These are phyloP conservation scores for Metaphire vulgaris DNA, from an alignment of 1,140 invertebrate species.

Conservation along the genomic window DNA sequence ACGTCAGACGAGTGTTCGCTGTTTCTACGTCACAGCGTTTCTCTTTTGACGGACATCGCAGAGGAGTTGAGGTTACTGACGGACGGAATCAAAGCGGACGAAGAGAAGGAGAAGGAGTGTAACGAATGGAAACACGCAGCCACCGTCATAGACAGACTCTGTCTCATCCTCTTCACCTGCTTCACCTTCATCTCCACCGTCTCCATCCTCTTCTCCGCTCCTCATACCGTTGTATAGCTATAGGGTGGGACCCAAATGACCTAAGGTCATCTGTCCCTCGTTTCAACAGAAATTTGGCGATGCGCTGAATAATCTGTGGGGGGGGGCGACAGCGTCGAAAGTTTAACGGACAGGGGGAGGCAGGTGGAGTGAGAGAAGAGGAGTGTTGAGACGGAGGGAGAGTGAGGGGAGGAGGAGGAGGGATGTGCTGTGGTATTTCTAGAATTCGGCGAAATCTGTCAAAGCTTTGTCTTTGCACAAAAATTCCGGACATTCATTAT, in stretches of 20 bases:
- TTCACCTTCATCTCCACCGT: constrained; percentile 96
- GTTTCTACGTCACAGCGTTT: background rate
- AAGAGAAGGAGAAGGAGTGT: constrained; percentile 47
- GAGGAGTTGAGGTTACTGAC: constrained; percentile 90
- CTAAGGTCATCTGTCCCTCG: too few relatives aligned
- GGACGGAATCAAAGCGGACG: constrained; percentile 50
- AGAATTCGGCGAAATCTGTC: too few relatives aligned
- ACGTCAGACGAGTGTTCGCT: too few relatives aligned
- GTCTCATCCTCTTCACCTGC: constrained; percentile 96
- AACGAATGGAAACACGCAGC: constrained; percentile 98
- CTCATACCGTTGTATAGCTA: constrained; percentile 26
- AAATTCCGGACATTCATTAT: too few relatives aligned
- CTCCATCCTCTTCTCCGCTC: constrained; percentile 69
- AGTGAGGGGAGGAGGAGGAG: background rate
- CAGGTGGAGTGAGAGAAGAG: background rate
- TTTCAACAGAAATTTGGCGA: too few relatives aligned
- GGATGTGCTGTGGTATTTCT: too few relatives aligned
- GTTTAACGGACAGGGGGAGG: background rate
- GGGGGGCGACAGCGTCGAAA: too few relatives aligned
- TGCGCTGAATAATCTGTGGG: too few relatives aligned
- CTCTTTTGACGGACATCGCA: constrained; percentile 78
- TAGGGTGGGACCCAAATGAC: too few relatives aligned
- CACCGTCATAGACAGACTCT: constrained; percentile 97
- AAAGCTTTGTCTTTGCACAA: too few relatives aligned
- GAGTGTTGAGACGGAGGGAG: background rate